Conservation (phyloP, 2,888 invertebrate genomes). For the Meiosimyza platycephala region DNA sequence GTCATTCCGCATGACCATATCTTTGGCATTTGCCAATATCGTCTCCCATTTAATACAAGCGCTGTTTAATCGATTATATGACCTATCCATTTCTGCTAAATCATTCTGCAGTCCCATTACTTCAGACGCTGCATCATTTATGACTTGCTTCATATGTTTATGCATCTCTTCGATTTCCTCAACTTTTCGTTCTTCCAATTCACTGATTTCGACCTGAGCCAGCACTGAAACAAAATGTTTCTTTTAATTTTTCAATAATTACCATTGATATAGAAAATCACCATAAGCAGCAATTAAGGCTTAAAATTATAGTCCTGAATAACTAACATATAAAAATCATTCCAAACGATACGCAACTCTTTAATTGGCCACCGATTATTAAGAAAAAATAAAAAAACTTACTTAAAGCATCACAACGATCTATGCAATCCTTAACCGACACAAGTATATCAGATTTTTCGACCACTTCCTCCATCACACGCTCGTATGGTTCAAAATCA, state of each 20-base stretch:
- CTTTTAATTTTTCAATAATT: too few relatives aligned
- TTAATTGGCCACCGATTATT: too few relatives aligned
- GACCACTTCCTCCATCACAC: conserved; percentile 61
- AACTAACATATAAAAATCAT: too few relatives aligned
- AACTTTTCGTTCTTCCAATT: conserved; percentile 56
- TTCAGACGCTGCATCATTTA: conserved; percentile 61
- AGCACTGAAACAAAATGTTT: conserved; percentile 55
- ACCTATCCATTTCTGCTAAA: conserved; percentile 60
- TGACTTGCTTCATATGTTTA: conserved; percentile 60
- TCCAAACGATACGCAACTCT: too few relatives aligned
- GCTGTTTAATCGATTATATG: conserved; percentile 56
- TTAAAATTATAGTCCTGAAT: too few relatives aligned
- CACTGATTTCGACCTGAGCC: conserved; percentile 63
- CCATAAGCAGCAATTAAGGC: too few relatives aligned
- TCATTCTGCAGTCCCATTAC: conserved; percentile 64
- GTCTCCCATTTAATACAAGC: conserved; percentile 64
- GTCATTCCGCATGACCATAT: conserved; percentile 53
- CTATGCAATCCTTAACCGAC: conserved; percentile 64
- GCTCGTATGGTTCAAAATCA: conserved; percentile 62
- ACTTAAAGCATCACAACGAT: conserved; percentile 66
- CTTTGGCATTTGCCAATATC: conserved; percentile 58
- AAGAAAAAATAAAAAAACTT: conserved; percentile 13
- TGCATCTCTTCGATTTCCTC: conserved; percentile 63
- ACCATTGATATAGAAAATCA: too few relatives aligned
- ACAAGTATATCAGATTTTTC: conserved; percentile 56